Conservation (phyloP, 1,140 invertebrate genomes). For the Drosophila mauritiana region DNA sequence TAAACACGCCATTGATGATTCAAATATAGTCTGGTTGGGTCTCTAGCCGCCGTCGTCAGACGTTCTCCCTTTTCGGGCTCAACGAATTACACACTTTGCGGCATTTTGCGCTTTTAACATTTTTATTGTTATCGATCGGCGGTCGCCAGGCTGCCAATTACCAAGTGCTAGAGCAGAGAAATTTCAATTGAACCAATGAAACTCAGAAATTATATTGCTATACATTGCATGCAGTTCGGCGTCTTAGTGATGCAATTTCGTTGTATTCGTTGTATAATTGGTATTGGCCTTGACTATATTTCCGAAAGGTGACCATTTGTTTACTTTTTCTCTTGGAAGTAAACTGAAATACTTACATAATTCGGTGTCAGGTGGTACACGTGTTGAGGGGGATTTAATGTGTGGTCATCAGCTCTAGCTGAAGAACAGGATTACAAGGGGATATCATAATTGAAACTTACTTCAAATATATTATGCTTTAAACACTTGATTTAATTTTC, state of each 20-base stretch:
- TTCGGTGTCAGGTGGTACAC: neutral
- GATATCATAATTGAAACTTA: neutral
- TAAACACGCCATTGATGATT: conserved; percentile 80
- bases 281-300: neutral
- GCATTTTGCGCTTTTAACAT: conserved; percentile 80
- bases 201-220: neutral
- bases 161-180: conserved; percentile 54
- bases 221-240: neutral
- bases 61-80: conserved; percentile 24
- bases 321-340: neutral
- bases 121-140: conserved; percentile 80
- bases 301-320: neutral
- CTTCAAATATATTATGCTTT: neutral
- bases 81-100: conserved; percentile 80
- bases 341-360: neutral
- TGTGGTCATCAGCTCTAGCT: neutral
- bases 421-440: neutral
- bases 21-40: conserved; percentile 50
- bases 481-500: neutral
- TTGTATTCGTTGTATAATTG: neutral
- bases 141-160: conserved; percentile 77
- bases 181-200: conserved; percentile 37
- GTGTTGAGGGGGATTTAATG: neutral
- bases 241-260: neutral
- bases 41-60: conserved; percentile 14